These are phyloP conservation scores for Halichoeres trimaculatus DNA, from an alignment of 2,113 vertebrate genomes.

Conservation along the genomic window DNA sequence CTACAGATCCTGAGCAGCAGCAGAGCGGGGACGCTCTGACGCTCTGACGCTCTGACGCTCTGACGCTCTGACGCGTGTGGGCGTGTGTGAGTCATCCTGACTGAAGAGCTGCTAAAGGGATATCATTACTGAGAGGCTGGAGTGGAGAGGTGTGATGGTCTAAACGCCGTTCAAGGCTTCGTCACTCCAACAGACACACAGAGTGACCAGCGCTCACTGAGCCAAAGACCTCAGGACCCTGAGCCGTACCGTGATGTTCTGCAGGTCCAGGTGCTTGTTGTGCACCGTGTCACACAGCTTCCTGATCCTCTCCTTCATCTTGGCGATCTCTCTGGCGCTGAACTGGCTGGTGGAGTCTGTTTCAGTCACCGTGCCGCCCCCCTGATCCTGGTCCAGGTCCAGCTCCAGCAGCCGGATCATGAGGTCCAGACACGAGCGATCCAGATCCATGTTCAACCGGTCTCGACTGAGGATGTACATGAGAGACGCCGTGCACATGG, in stretches of 20 bases:
- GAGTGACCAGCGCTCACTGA: too few species aligned
- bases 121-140: conserved; percentile 18
- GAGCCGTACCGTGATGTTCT: conserved; percentile 93
- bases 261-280: conserved; percentile 97
- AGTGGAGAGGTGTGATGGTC: background rate
- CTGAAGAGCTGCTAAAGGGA: conserved; percentile 22
- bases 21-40: conserved; percentile 6
- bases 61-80: conserved; percentile 5
- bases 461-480: conserved; percentile 99
- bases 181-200: too few species aligned
- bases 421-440: conserved; percentile 95
- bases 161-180: background rate
- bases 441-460: conserved; percentile 98
- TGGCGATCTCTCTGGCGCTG: conserved; percentile 95
- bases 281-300: conserved; percentile 98
- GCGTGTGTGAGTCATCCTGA: conserved; percentile 8
- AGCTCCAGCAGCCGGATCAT: conserved; percentile 97
- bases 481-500: conserved; percentile 95
- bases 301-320: conserved; percentile 98
- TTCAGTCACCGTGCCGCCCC: too few species aligned
- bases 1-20: background rate
- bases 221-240: too few species aligned
- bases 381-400: conserved; percentile 90
- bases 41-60: too few species aligned
- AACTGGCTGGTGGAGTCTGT: conserved; percentile 75